phyloP scores from a whole-genome alignment of 2,113 vertebrate genomes.

The Apus apus region DNA sequence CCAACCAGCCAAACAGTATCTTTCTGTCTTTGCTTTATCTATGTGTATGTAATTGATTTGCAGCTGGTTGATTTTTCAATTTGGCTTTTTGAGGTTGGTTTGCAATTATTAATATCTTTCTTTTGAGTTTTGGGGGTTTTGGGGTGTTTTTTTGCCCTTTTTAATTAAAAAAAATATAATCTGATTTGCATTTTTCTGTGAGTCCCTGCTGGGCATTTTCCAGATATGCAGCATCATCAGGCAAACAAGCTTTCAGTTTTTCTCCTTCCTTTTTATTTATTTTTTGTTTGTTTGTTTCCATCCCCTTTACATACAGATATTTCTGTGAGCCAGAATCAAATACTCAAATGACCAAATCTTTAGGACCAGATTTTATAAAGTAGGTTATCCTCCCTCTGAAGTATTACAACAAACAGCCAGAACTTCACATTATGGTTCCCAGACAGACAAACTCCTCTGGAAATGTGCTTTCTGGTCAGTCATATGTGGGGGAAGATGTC shows the following conservation, averaged over 20 bases:
- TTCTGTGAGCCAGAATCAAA: not conserved
- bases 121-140: not conserved
- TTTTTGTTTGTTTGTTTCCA: not conserved
- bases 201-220: not conserved
- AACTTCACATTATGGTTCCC: not conserved
- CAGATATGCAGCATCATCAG: not conserved
- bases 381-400: not conserved
- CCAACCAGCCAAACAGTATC: not conserved
- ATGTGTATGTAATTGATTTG: constrained; percentile 30
- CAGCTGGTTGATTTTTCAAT: constrained; percentile 46
- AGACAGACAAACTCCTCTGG: not conserved
- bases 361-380: not conserved
- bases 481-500: not conserved
- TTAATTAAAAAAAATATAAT: not conserved
- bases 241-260: not conserved
- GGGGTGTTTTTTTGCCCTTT: not conserved
- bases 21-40: constrained; percentile 12
- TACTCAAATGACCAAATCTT: not conserved
- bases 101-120: constrained; percentile 4
- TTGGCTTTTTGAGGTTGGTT: not conserved
- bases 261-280: fast-evolving
- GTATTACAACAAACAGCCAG: not conserved
- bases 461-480: not conserved
- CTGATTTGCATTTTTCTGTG: not conserved
- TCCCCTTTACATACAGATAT: not conserved